Base-by-base conservation (phyloP, 2,888 invertebrate species). In the Trichopria drosophilae region DNA sequence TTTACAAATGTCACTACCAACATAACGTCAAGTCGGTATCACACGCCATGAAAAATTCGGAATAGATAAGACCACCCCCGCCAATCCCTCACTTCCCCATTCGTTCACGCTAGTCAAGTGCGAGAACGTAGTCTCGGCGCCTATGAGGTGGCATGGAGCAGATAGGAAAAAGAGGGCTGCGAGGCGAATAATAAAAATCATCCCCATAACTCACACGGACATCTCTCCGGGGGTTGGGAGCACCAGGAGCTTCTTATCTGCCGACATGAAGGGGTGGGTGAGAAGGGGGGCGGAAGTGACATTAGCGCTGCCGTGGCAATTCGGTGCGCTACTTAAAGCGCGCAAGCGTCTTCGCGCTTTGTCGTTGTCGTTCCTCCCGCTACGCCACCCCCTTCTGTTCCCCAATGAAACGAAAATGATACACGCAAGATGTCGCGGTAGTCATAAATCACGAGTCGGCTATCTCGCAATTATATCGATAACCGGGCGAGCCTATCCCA, bases 121-220 rank as follows among this genome's bases (percentile, higher is more conserved):
- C 59, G 50, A 53, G 58, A 48, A 50, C 58, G 53, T 53, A 55
- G 57, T 40, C 43, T 22, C 61, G 64, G 58, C 64, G 67, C 64
- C 67, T 65, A 67, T 65, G 67, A 66, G 62, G 44, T 60, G 42
- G 36, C 59, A 61, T 44, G 48, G 58, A 57, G 49, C 48, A 66
- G 68, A 72, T 70, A 69, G 67, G 65, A 67, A 67, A 70, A 70
- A 65, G 65, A 62, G 64, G 61, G 35, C 18, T n/a, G 28, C 46
- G 39, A 36, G 46, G 31, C 67, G 74, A 73, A 75, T 73, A 74
- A 75, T 75, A 75, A 75, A 75, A 75, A 75, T 75, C 69, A 66
- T 62, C 63, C 59, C 65, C 69, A 69, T 75, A 74, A 74, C 59
- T 73, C 74, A 74, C 63, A 62, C 65, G 67, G 64, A 65, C 66